Conservation (phyloP, 2,797 vertebrate species). For the Artibeus jamaicensis region DNA sequence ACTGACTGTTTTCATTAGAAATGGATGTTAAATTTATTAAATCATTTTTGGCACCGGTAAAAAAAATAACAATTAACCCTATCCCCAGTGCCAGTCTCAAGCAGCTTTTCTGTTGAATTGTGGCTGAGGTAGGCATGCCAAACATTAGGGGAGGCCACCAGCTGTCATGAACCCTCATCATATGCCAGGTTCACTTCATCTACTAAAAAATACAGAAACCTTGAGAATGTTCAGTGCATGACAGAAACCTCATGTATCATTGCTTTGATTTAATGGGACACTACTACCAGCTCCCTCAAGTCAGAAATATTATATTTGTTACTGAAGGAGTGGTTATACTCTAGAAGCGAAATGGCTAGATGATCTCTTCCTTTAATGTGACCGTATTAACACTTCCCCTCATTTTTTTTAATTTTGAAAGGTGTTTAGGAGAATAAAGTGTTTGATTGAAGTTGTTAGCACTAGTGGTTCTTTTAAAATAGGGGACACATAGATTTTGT, state of each 20-base stretch:
- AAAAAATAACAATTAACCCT: not conserved
- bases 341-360: not conserved
- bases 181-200: not conserved
- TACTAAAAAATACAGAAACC: constrained; percentile 42
- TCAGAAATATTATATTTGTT: not conserved
- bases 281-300: not conserved
- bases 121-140: not conserved
- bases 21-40: not conserved
- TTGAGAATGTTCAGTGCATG: not conserved
- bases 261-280: not conserved
- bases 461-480: not conserved
- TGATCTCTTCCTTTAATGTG: not conserved
- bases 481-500: not conserved
- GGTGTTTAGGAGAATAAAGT: not conserved
- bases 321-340: not conserved
- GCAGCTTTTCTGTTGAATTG: not conserved
- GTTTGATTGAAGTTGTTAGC: not conserved
- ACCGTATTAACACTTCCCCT: not conserved
- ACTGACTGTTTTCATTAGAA: not conserved
- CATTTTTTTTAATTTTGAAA: constrained; percentile 2
- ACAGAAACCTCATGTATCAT: not conserved
- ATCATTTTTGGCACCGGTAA: not conserved
- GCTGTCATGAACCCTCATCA: not conserved
- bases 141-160: not conserved
- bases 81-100: not conserved